These are phyloP conservation scores for Perca fluviatilis DNA, from an alignment of 2,113 vertebrate species.

Conservation along the genomic window DNA sequence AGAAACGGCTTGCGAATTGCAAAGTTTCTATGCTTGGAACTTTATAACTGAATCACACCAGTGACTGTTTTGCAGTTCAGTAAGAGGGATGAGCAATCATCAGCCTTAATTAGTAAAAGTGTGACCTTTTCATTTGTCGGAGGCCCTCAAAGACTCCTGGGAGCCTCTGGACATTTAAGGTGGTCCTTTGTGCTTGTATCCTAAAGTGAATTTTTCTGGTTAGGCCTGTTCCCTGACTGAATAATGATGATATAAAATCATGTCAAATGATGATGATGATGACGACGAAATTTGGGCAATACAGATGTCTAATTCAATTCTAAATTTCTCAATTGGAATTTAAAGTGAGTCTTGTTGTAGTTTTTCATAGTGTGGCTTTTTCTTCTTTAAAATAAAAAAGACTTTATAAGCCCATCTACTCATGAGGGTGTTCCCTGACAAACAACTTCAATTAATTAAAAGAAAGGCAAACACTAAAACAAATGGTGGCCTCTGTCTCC, in stretches of 20 bases:
- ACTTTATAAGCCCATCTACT: background rate
- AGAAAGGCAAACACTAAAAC: slow-evolving; percentile 2
- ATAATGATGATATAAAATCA: background rate
- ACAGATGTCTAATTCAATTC: background rate
- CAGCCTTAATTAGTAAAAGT: slow-evolving; percentile 1
- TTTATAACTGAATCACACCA: background rate
- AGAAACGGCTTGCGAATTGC: background rate
- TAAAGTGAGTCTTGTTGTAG: background rate
- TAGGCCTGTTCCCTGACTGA: background rate
- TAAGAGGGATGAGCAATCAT: background rate
- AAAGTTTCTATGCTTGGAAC: background rate
- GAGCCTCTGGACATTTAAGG: slow-evolving; percentile 14
- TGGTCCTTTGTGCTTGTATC: background rate
- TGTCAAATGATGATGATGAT: background rate
- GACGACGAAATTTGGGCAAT: background rate
- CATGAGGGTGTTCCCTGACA: background rate
- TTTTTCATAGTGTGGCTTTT: background rate
- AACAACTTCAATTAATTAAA: background rate
- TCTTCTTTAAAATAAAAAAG: background rate
- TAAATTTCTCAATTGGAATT: background rate
- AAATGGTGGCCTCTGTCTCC: background rate
- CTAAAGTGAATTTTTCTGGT: background rate
- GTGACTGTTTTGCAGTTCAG: background rate
- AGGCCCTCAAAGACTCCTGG: background rate
- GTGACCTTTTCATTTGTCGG: background rate